Percentiles rank a stretch among this genome's conserved stretches.
Conservation (phyloP, 2,888 invertebrate genomes). For the Arrhopalites spinosus region DNA sequence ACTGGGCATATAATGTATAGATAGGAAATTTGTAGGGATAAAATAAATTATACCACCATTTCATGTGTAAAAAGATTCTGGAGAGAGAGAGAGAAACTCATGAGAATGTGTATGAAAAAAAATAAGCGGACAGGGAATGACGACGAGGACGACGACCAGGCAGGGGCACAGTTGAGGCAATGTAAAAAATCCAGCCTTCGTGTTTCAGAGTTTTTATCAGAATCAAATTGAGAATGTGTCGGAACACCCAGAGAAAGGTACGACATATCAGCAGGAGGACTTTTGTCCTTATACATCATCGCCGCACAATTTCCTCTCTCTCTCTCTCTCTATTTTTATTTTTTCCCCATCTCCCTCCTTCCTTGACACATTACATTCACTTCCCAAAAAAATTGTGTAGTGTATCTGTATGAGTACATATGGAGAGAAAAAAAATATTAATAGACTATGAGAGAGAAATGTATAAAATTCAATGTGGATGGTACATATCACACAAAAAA, state of each 20-base stretch:
- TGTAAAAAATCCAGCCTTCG: constrained; percentile 16
- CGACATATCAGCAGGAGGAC: constrained; percentile 36
- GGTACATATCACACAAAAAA: too few species aligned
- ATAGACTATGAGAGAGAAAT: constrained; percentile 1
- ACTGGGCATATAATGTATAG: background rate
- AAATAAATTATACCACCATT: constrained; percentile 28
- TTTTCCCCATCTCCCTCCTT: constrained; percentile 2
- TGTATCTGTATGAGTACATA: background rate
- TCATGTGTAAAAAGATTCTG: background rate
- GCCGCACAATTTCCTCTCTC: constrained; percentile 28
- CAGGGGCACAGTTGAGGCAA: background rate
- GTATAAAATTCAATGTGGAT: background rate
- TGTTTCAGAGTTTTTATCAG: constrained; percentile 36
- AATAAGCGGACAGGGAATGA: constrained; percentile 5
- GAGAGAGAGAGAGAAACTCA: constrained; percentile 2
- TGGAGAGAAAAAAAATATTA: constrained; percentile 6
- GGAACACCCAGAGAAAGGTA: constrained; percentile 35
- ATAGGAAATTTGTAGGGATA: constrained; percentile 24
- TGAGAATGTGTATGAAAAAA: background rate
- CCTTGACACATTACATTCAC: background rate
- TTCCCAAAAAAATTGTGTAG: background rate
- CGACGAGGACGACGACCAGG: background rate
- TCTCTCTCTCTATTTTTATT: background rate
- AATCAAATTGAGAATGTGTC: constrained; percentile 37
- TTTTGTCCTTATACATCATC: constrained; percentile 25